Conservation (phyloP, 2,797 vertebrate species). For the Novumbra hubbsi region DNA sequence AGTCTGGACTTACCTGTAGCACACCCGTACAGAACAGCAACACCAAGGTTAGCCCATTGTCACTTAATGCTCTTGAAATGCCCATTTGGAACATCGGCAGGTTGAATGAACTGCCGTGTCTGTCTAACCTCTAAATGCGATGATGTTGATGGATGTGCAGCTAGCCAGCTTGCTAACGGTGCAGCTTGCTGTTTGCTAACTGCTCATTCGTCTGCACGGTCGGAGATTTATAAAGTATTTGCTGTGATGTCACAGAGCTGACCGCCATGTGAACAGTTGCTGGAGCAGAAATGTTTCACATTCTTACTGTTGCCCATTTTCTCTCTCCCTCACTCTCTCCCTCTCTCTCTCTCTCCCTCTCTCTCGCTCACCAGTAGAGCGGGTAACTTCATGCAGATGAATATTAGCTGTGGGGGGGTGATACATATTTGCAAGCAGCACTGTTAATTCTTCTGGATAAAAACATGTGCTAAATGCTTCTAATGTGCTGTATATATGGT, state of each 20-base stretch:
- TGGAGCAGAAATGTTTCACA: conserved; percentile 78
- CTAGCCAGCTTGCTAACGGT: conserved; percentile 37
- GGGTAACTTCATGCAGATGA: conserved; percentile 57
- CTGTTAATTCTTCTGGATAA: neutral
- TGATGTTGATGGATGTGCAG: conserved; percentile 26
- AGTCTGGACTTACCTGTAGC: conserved; percentile 61
- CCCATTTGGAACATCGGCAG: conserved; percentile 54
- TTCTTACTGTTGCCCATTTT: conserved; percentile 76
- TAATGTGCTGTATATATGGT: too few species aligned
- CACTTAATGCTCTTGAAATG: conserved; percentile 31
- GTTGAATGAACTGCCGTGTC: conserved; percentile 39
- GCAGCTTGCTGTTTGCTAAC: conserved; percentile 61
- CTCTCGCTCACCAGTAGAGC: conserved; percentile 45
- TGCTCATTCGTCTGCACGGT: conserved; percentile 53
- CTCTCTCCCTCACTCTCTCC: conserved; percentile 22
- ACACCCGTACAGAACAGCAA: conserved; percentile 57
- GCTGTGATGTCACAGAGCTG: conserved; percentile 76
- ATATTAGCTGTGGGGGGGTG: conserved; percentile 42
- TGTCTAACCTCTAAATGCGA: conserved; percentile 26
- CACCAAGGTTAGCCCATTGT: conserved; percentile 42
- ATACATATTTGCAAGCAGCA: too few species aligned
- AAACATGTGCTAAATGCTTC: too few species aligned
- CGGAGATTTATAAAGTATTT: conserved; percentile 78
- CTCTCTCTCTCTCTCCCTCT: conserved; percentile 23
- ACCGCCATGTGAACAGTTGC: conserved; percentile 75